phyloP scores from a whole-genome alignment of 2,888 invertebrate species.

The Parnassius mnemosyne region DNA sequence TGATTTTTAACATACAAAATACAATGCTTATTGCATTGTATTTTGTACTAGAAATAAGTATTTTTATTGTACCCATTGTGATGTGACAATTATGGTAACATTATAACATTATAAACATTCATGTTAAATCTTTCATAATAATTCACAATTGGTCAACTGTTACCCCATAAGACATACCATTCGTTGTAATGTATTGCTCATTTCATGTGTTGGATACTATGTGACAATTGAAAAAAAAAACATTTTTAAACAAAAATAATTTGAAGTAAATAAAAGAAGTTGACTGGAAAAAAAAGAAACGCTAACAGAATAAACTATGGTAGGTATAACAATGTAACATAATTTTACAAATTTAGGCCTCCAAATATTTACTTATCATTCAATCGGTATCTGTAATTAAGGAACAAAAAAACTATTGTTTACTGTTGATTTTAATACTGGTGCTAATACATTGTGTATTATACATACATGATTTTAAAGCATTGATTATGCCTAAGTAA shows the following conservation, averaged over 20 bases:
- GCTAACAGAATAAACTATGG: too few species aligned
- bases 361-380: conserved; percentile 25
- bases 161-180: conserved; percentile 34
- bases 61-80: too few species aligned
- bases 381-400: conserved; percentile 27
- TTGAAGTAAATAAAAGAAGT: conserved; percentile 5
- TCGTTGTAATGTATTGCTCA: conserved; percentile 36
- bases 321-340: neutral
- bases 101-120: conserved; percentile 19
- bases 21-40: too few species aligned
- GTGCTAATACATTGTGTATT: conserved; percentile 34
- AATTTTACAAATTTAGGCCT: conserved; percentile 31
- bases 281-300: neutral
- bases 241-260: neutral
- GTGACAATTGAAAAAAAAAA: neutral
- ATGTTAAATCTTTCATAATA: conserved; percentile 5
- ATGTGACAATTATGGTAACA: neutral
- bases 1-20: too few species aligned
- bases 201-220: conserved; percentile 6
- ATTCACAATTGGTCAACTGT: conserved; percentile 29
- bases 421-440: conserved; percentile 30
- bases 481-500: conserved; percentile 27
- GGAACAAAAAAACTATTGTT: conserved; percentile 31
- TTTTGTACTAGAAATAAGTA: too few species aligned
- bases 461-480: conserved; percentile 34